Percentiles rank a stretch among this genome's conserved stretches.
These are phyloP conservation scores for Sebastes hopkinsi DNA, from an alignment of 2,797 vertebrate genomes.

Conservation along the genomic window DNA sequence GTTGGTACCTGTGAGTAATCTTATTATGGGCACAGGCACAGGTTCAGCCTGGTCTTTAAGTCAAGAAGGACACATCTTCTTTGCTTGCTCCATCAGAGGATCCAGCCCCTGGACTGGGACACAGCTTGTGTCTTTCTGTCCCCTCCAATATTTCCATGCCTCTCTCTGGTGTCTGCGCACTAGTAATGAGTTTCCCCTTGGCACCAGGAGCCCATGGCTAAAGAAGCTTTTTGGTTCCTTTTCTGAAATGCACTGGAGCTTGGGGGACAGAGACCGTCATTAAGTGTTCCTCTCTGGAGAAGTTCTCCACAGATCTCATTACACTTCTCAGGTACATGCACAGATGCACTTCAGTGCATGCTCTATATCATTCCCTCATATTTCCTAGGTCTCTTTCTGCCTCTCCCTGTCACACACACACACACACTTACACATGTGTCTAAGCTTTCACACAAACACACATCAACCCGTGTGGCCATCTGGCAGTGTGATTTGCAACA, in stretches of 20 bases:
- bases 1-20: neutral
- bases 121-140: conserved; percentile 28
- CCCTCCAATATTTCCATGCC: conserved; percentile 27
- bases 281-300: conserved; percentile 50
- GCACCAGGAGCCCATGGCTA: conserved; percentile 31
- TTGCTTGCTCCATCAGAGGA: conserved; percentile 1
- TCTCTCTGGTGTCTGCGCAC: conserved; percentile 55
- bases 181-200: conserved; percentile 61
- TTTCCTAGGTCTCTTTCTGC: neutral
- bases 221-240: conserved; percentile 42
- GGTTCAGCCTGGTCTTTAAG: neutral
- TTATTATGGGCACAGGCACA: neutral
- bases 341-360: conserved; percentile 37
- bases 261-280: conserved; percentile 51
- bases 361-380: neutral
- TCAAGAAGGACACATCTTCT: neutral
- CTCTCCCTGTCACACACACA: neutral
- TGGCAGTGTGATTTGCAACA: conserved; percentile 16
- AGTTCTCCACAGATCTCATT: conserved; percentile 65
- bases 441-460: conserved; percentile 6
- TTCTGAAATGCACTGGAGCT: conserved; percentile 48
- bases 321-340: conserved; percentile 51
- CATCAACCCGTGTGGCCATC: conserved; percentile 21
- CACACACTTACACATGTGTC: neutral
- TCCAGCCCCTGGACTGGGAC: conserved; percentile 20